These are phyloP conservation scores for Odobenus rosmarus DNA, from an alignment of 2,113 vertebrate species.

Conservation along the genomic window DNA sequence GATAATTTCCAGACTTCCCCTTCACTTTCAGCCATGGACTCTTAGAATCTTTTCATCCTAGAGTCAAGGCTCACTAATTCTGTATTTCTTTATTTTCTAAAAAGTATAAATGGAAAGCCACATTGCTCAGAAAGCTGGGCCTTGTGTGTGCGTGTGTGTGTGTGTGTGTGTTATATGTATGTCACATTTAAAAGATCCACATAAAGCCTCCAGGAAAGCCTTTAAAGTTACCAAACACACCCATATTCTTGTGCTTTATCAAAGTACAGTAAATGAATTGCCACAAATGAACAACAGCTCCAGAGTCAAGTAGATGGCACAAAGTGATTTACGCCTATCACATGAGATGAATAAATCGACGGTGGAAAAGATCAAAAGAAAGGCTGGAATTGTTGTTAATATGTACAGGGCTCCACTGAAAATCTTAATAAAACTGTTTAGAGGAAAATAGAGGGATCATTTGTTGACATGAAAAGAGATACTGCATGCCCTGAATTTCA, in stretches of 20 bases:
- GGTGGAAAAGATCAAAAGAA: conserved; percentile 71
- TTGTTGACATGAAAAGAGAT: conserved; percentile 77
- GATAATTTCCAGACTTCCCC: background rate
- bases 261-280: conserved; percentile 16
- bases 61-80: background rate
- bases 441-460: conserved; percentile 75
- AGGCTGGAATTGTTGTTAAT: conserved; percentile 57
- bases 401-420: conserved; percentile 59
- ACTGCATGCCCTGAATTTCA: conserved; percentile 53
- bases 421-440: conserved; percentile 73
- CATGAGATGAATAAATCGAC: conserved; percentile 50
- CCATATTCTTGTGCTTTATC: conserved; percentile 59
- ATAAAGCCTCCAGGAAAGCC: background rate
- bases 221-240: conserved; percentile 11
- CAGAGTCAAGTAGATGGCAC: conserved; percentile 51
- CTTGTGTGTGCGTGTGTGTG: background rate
- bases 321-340: conserved; percentile 65
- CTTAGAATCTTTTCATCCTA: background rate
- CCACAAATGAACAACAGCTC: conserved; percentile 67
- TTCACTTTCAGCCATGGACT: background rate
- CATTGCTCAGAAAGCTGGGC: background rate
- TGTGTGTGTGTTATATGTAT: background rate
- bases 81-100: background rate
- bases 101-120: conserved; percentile 1
- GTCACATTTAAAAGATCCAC: background rate